These are phyloP conservation scores for Sebastes fasciatus DNA, from an alignment of 2,113 vertebrate species.

Conservation along the genomic window DNA sequence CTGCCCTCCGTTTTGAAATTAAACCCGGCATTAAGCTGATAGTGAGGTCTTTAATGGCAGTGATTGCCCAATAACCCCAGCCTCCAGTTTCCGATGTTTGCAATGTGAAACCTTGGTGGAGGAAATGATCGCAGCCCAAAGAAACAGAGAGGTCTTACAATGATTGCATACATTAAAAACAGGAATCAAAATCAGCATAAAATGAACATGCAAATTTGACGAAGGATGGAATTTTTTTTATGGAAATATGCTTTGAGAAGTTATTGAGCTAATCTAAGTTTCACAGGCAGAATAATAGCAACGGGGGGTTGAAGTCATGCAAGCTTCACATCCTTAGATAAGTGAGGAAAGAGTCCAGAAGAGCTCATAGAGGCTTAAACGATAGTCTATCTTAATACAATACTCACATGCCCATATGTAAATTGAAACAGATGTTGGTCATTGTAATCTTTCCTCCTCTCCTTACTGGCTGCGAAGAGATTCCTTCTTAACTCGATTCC, in stretches of 20 bases:
- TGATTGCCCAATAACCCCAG: constrained; percentile 66
- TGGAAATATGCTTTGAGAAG: not conserved
- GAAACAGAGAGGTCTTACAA: too few species aligned
- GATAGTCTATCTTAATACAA: not conserved
- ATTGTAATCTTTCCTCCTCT: not conserved
- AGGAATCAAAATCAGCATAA: not conserved
- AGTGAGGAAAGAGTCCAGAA: not conserved
- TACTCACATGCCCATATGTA: not conserved
- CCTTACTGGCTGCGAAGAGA: not conserved
- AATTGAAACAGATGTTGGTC: not conserved
- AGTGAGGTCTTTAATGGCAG: constrained; percentile 77
- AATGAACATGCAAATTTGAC: not conserved
- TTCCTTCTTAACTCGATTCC: not conserved
- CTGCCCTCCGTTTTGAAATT: constrained; percentile 84
- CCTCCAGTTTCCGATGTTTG: constrained; percentile 61
- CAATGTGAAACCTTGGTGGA: constrained; percentile 28
- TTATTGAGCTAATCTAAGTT: constrained; percentile 16
- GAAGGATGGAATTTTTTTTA: not conserved
- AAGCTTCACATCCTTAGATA: not conserved
- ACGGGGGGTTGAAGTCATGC: not conserved
- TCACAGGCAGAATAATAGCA: constrained; percentile 8
- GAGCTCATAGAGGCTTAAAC: not conserved
- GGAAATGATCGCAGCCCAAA: constrained; percentile 22
- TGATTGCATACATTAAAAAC: too few species aligned
- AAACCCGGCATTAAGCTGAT: constrained; percentile 73